Base-by-base conservation (phyloP, 2,113 vertebrate genomes). In the Acrocephalus arundinaceus region DNA sequence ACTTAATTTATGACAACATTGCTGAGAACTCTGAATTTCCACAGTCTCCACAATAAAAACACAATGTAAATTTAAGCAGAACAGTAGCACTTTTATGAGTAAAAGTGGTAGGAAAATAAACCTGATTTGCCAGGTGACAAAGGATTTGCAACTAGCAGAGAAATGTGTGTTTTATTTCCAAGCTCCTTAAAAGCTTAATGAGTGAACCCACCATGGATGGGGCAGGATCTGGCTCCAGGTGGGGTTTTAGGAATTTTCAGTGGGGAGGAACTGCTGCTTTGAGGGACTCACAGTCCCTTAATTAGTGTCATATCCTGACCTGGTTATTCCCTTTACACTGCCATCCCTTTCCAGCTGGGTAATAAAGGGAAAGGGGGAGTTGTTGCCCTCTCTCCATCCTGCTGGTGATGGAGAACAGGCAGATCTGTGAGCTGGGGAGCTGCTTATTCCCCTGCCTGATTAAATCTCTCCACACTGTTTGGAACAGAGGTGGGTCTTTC, bases 321-420 rank as follows among this genome's bases (percentile, higher is more conserved):
- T 76, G 31, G 15, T 84, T 80, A 15, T 49, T 74, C 27, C 41
- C 33, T 85, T 79, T 79, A 49, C 5, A 1, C 72, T 96, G 77
- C 45, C 87, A 68, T 27, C 33, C 48, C 57, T 70, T 75, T 92
- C 79, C 95, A 67, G 45, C 39, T 55, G 37, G 39, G 18, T 74
- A 24, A 21, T 72, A n/a, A 94, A 92, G 24, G 46, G 77, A 58
- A 7, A 39, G 1, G 14, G 57, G 52, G 84, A 83, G 33, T 72
- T 85, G 57, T 51, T 85, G 67, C 65, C 75, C 39, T 25, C 58
- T 96, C 89, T 86, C 90, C 49, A 11, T 85, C n/a, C 67, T 66
- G 82, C 82, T 84, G 94, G n/a, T 27, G 33, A 18, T 67, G 75
- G 55, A 67, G 95, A 95, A n/a, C n/a, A 83, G n/a, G 54, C 67